These are phyloP conservation scores for Chaenogobius annularis DNA, from an alignment of 2,113 vertebrate species.

Conservation along the genomic window DNA sequence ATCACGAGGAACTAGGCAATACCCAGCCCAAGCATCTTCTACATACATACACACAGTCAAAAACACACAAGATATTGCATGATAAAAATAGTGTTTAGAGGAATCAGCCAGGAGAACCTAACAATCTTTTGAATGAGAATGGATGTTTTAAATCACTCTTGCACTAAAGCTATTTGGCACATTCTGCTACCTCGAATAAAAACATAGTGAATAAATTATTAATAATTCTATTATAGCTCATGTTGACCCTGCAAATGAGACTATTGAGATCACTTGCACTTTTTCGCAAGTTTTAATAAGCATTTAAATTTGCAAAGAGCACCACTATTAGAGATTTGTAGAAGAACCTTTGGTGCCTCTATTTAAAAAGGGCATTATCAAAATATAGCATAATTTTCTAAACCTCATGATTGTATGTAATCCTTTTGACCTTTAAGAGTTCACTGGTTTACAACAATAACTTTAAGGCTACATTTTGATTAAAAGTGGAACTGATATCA, in stretches of 20 bases:
- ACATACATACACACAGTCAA: background rate
- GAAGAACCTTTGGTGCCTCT: background rate
- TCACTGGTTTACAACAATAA: background rate
- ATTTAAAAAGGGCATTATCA: background rate
- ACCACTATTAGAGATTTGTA: background rate
- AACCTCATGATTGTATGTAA: background rate
- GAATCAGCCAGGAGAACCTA: background rate
- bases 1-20: too few relatives aligned
- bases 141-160: background rate
- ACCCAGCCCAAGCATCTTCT: too few relatives aligned
- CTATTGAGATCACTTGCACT: background rate
- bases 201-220: conserved; percentile 2
- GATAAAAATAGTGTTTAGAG: background rate
- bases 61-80: background rate
- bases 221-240: background rate
- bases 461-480: background rate
- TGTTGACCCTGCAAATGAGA: background rate
- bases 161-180: background rate
- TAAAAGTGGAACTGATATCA: background rate
- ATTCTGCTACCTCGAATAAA: background rate
- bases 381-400: background rate
- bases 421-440: background rate
- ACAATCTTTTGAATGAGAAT: background rate
- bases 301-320: background rate
- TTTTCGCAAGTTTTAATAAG: background rate